A percentile compares a stretch with the other conserved stretches of the same genome.
These are phyloP conservation scores for Parauchenoglanis punctatus DNA, from an alignment of 2,797 vertebrate species.

Conservation along the genomic window DNA sequence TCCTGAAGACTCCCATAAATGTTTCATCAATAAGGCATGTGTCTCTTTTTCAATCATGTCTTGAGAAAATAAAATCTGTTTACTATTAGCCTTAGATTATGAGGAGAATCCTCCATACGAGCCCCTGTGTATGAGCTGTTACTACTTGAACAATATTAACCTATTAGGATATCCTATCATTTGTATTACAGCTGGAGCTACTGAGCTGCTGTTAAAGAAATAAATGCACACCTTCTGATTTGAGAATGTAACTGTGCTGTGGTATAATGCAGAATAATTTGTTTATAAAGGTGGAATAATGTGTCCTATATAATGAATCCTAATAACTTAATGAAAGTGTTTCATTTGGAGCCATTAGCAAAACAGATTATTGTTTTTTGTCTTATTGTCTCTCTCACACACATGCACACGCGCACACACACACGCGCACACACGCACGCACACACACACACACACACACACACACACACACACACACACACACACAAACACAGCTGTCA, in stretches of 20 bases:
- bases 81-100: neutral
- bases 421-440: too few relatives aligned
- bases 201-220: neutral
- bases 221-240: neutral
- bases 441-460: constrained; percentile 8
- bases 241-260: neutral
- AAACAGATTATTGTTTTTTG: constrained; percentile 8
- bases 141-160: neutral
- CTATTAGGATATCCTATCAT: neutral
- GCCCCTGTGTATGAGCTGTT: neutral
- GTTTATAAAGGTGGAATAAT: neutral
- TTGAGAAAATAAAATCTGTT: neutral
- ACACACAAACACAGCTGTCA: neutral
- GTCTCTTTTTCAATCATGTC: neutral
- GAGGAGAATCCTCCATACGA: too few relatives aligned
- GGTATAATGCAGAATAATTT: neutral
- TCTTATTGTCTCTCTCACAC: neutral
- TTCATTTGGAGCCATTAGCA: constrained; percentile 11
- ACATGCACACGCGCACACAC: constrained; percentile 1
- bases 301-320: neutral
- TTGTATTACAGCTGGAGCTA: neutral
- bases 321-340: neutral
- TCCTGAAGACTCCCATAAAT: neutral
- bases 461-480: constrained; percentile 22
- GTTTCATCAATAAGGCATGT: neutral